A percentile compares a stretch with the other conserved stretches of the same genome.
phyloP scores from a whole-genome alignment of 1,140 invertebrate species.

The Rhyacophila brunnea region DNA sequence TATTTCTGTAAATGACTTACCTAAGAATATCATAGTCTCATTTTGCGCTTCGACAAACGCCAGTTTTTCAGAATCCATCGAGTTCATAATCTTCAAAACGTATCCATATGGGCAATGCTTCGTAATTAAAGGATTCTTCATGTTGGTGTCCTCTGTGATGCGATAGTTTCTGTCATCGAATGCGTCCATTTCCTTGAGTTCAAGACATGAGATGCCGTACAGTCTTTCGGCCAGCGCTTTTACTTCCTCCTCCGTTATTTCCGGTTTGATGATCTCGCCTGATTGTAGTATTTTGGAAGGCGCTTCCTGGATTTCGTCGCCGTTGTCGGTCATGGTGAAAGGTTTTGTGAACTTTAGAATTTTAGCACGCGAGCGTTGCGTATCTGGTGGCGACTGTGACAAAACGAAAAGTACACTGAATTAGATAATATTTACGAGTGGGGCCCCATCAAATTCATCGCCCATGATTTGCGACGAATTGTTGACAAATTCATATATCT shows the following conservation, averaged over 20 bases:
- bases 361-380: no score
- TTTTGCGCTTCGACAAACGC: constrained; percentile 70
- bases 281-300: constrained; percentile 47
- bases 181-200: constrained; percentile 67
- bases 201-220: constrained; percentile 67
- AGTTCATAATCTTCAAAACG: constrained; percentile 79
- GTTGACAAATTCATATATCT: no score
- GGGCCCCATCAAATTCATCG: no score
- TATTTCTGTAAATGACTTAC: constrained; percentile 49
- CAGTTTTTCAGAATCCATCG: constrained; percentile 70
- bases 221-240: constrained; percentile 59
- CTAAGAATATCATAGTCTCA: constrained; percentile 64
- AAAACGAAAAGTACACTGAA: no score
- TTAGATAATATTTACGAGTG: no score
- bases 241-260: constrained; percentile 49
- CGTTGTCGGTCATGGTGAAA: no score
- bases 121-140: constrained; percentile 60
- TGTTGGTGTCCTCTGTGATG: constrained; percentile 50
- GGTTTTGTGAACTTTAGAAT: no score
- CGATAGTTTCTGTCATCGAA: constrained; percentile 83
- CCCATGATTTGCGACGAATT: no score
- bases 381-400: no score
- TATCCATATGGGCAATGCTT: constrained; percentile 63
- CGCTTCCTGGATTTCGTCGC: neutral
- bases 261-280: constrained; percentile 62